These are phyloP conservation scores for Mohoua ochrocephala DNA, from an alignment of 2,113 vertebrate genomes.

Conservation along the genomic window DNA sequence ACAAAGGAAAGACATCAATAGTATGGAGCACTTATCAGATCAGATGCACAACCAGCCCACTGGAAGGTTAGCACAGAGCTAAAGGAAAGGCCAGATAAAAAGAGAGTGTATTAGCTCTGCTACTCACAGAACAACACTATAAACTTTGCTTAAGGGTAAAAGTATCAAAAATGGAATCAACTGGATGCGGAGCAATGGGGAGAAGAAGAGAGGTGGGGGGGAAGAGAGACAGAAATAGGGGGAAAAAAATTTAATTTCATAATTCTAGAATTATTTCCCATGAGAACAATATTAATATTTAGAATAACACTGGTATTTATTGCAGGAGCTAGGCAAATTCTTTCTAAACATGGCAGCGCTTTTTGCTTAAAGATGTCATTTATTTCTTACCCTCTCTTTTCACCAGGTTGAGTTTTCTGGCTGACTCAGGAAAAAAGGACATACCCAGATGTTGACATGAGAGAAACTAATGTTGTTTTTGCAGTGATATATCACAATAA, in stretches of 20 bases:
- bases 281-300: background rate
- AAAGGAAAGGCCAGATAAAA: background rate
- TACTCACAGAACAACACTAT: background rate
- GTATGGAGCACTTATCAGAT: background rate
- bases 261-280: background rate
- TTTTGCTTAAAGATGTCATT: background rate
- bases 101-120: background rate
- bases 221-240: background rate
- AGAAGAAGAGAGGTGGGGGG: background rate
- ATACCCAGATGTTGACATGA: background rate
- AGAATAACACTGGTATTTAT: background rate
- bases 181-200: background rate
- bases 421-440: background rate
- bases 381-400: background rate
- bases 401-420: background rate
- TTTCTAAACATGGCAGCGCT: background rate
- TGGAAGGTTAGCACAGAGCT: background rate
- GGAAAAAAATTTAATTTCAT: background rate
- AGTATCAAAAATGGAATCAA: background rate
- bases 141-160: background rate
- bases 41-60: background rate
- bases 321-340: background rate
- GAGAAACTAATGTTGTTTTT: background rate
- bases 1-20: background rate
- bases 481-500: background rate